These are phyloP conservation scores for Athetis lepigone DNA, from an alignment of 2,888 invertebrate species.

Conservation along the genomic window DNA sequence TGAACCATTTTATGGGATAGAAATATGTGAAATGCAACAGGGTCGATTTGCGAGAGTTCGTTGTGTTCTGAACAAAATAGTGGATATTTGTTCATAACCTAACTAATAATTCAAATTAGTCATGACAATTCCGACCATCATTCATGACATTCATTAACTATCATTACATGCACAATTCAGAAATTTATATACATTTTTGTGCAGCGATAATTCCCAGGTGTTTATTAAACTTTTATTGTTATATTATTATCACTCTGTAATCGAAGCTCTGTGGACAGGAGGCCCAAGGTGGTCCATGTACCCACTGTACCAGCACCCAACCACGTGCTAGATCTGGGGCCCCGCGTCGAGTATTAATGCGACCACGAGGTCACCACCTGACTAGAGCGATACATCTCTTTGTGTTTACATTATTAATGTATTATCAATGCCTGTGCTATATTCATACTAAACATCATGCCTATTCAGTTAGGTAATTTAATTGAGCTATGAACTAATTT, in stretches of 20 bases:
- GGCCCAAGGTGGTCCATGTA: conserved; percentile 30
- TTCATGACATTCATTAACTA: too few species aligned
- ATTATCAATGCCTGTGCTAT: conserved; percentile 36
- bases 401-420: conserved; percentile 25
- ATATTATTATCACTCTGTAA: neutral
- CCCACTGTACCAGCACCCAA: conserved; percentile 3
- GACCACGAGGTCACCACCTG: conserved; percentile 76
- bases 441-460: conserved; percentile 27
- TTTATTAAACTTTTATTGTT: neutral
- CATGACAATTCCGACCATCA: too few species aligned
- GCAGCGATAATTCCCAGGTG: neutral
- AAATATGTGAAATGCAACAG: too few species aligned
- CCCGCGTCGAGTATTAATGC: conserved; percentile 69
- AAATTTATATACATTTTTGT: too few species aligned
- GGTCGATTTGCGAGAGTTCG: too few species aligned
- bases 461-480: conserved; percentile 19
- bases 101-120: too few species aligned
- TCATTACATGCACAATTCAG: too few species aligned
- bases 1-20: too few species aligned
- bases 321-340: conserved; percentile 72
- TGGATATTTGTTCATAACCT: too few species aligned
- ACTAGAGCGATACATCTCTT: conserved; percentile 54
- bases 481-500: conserved; percentile 14
- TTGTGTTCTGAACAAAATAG: too few species aligned
- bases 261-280: conserved; percentile 24